Evolutionary conservation across 2,797 vertebrate species (phyloP).

Genomic region (Alectoris magna): DNA sequence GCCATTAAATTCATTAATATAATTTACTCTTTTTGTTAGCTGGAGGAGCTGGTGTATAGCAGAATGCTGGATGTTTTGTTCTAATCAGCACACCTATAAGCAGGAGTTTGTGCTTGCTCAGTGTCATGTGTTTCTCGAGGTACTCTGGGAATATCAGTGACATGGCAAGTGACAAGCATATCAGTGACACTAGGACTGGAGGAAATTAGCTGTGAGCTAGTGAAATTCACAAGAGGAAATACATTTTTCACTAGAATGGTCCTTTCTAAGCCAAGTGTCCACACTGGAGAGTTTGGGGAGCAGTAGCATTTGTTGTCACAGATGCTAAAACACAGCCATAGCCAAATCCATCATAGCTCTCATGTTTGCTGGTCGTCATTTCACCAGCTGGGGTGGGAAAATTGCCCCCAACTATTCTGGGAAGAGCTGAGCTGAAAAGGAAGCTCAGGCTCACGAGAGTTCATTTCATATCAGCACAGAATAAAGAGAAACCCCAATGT

Average conservation of each 20-base stretch:
- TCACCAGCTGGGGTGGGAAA: neutral
- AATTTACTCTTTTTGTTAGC: neutral
- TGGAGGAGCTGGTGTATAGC: neutral
- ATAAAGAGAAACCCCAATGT: neutral
- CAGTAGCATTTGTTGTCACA: slow-evolving; percentile 14
- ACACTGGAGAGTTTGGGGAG: neutral
- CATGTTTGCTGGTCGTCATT: neutral
- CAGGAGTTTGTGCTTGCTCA: neutral
- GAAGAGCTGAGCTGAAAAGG: neutral
- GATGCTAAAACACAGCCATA: neutral
- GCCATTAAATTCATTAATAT: slow-evolving; percentile 57
- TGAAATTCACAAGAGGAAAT: slow-evolving; percentile 20
- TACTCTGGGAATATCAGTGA: neutral
- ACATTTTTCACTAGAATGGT: neutral
- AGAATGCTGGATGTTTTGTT: neutral
- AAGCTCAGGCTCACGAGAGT: neutral
- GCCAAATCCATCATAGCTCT: neutral
- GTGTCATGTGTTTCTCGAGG: neutral
- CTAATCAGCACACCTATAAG: neutral
- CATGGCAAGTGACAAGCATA: neutral
- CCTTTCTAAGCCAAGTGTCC: neutral
- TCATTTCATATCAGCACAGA: neutral
- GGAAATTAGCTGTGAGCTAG: neutral
- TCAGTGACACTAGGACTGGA: neutral
- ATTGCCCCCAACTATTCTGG: neutral